Base-by-base conservation (phyloP, 2,797 vertebrate species). In the Galagoides demidoff region DNA sequence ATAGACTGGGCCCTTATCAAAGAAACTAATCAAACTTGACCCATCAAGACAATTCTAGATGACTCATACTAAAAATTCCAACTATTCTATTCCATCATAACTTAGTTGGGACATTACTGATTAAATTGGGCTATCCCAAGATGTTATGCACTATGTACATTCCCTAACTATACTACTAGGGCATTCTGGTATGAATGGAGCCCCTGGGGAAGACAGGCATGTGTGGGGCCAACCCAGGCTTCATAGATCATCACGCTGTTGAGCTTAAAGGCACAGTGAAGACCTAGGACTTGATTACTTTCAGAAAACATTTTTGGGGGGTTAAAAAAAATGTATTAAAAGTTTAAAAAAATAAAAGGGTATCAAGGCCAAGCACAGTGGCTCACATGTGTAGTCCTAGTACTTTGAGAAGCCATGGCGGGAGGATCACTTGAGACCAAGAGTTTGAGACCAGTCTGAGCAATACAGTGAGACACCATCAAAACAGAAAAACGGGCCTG, bases 11-110 rank as follows among this genome's bases (percentile, higher is more conserved):
- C 43, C 64, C 79, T 89, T 59, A 86, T 73, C 83, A 93, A 89
- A 90, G 82, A 81, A 57, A 59, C 90, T 83, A 73, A 84, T 89
- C 78, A 81, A 85, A 85, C 79, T 31, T 63, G 79, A 66, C 19
- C 77, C 57, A 63, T 31, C 63, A 34, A 81, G 76, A 94, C 7
- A 19, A 73, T 55, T 81, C 59, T 85, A 85, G 31, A 39, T 57
- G 22, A 66, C 70, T 52, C 45, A 70, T 5, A 29, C 16, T 34
- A 57, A 88, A 88, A 71, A 95, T 78, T 57, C 25, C 68, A 66
- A 13, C 49, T 59, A 7, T 37, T 16, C 37, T 39, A 39, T 39
- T 16, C 19, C 43, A 52, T 34, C 45, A 68, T 45, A 64, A 82
- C 12, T 25, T 23, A 73, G 16, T 74, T 49, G 63, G 22, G 66